A percentile compares a stretch with the other conserved stretches of the same genome.
These are phyloP conservation scores for Coreoperca whiteheadi DNA, from an alignment of 2,113 vertebrate species.

Conservation along the genomic window DNA sequence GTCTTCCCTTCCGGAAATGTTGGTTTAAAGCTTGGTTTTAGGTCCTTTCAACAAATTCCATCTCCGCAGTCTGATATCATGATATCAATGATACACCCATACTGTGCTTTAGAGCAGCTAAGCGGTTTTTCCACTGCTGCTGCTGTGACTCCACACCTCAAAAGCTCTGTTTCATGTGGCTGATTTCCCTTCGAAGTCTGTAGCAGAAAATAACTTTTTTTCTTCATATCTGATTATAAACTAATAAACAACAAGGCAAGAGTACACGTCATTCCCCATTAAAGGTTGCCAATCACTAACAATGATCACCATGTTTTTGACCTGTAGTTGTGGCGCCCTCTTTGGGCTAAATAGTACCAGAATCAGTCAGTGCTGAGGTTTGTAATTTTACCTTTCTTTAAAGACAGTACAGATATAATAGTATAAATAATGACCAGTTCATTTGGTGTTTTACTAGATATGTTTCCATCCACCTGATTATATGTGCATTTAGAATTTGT, in stretches of 20 bases:
- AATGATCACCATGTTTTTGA: not conserved
- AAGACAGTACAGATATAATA: not conserved
- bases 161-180: not conserved
- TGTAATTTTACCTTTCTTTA: not conserved
- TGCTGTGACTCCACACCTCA: not conserved
- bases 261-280: not conserved
- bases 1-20: conserved; percentile 15
- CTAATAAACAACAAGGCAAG: not conserved
- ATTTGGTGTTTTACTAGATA: not conserved
- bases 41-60: conserved; percentile 18
- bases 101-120: not conserved
- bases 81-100: not conserved
- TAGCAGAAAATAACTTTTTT: not conserved
- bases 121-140: not conserved
- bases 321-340: conserved; percentile 10
- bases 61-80: conserved; percentile 13
- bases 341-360: not conserved
- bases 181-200: not conserved
- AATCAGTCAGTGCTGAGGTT: not conserved
- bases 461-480: not conserved
- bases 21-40: conserved; percentile 21
- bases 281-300: not conserved
- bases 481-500: too few species aligned
- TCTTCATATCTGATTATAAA: not conserved
- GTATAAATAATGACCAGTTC: not conserved